Base-by-base conservation (phyloP, 1,140 invertebrate genomes). In the Cydia splendana region DNA sequence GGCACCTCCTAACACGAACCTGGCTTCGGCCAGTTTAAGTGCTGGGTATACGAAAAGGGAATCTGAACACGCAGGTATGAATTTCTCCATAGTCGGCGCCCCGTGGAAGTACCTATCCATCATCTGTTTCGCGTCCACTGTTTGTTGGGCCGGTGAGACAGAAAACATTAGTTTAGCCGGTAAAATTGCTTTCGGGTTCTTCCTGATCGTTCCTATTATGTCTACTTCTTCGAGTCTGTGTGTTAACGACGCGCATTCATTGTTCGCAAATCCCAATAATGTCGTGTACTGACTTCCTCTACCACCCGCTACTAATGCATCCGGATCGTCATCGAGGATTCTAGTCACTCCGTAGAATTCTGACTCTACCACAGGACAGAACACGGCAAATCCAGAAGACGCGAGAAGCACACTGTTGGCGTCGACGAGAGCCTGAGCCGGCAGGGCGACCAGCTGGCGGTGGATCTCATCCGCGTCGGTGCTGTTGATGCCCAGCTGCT, bases 271-370 rank as follows among this genome's bases (percentile, higher is more conserved):
- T 1, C 91, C 91, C 1, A 92, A 78, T 6, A 93, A 65, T 0
- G 91, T 75, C 1, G 90, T 88, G 18, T 88, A 83, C 74, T 87
- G 74, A 34, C 82, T 86, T 9, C 88, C 88, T n/a, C 78, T 77
- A 9, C 88, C 90, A 24, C 81, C 80, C 0, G 76, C 24, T 15
- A 91, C 18, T 15, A 91, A 53, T 0, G 79, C 45, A 51, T 88
- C 86, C 1, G 91, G 89, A 15, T 93, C 87, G 6, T 87, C 83
- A n/a, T 85, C 84, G 30, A 93, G 75, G 7, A 93, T 80, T 12
- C 81, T 81, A 1, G 78, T 87, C 2, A 92, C 82, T 20, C 87
- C 87, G 7, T 84, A 79, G 30, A 80, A 75, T 2, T 81, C 28
- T 0, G 82, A 77, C 76, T 93, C 91, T 0, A 92, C 85, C 1